Evolutionary conservation across 2,888 invertebrate genomes (phyloP), one percentile per base, ranked within the genome.

Genomic region (Drosophila borealis): DNA sequence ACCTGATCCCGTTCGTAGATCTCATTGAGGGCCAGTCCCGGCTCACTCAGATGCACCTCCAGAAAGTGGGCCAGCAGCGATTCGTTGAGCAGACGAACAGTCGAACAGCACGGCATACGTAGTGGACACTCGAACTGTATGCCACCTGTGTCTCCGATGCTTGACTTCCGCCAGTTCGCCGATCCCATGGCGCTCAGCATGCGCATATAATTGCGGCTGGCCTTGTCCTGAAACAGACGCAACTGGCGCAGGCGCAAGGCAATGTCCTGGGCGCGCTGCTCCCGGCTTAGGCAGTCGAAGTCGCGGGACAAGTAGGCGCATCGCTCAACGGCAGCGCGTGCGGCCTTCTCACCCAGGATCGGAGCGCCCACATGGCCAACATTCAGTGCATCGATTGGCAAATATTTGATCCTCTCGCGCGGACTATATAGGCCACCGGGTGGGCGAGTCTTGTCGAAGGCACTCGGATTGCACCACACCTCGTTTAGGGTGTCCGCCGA

Each of bases 31-130:
- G 53, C 51, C 33, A 75, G 2, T 0, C 61, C 66, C 0, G 48
- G 36, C 13, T 56, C 53, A 0, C 17, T 41, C 5, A 65, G 19
- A 25, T 82, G 83, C 0, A 17, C 1, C 0, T 13, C 3, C 0
- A 82, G 9, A 3, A 65, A 75, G 55, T 82, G 82, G 0, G 45
- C 14, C 17, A 82, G 33, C n/a, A 80, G 19, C 1, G 48, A 11
- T 3, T 62, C 56, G 14, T 55, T 61, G 0, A 17, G 5, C 13
- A 80, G 1, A 0, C 10, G 2, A 17, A 17, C 17, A 17, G 17
- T 17, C 1, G 60, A 6, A 39, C 86, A 82, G 0, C 5, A 10
- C 0, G 1, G 0, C 6, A 2, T 0, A 2, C 21, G n/a, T 34
- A 71, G 19, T 1, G 85, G 75, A 17, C 81, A 81, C 0, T 39